Conservation (phyloP, 2,113 vertebrate species). For the Marcusenius ussheri region DNA sequence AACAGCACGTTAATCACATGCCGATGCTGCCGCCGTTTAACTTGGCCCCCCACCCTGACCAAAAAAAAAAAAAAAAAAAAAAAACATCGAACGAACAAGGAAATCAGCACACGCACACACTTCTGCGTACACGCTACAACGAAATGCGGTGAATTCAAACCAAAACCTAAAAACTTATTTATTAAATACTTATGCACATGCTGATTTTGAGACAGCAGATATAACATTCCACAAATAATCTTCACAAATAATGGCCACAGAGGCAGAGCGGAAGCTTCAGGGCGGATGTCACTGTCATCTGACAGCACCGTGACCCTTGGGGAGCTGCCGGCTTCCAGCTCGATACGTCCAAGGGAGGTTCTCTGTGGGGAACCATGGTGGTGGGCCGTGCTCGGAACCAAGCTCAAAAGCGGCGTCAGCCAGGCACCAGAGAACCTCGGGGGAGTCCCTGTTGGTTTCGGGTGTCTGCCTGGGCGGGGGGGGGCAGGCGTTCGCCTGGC, state of each 20-base stretch:
- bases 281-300: neutral
- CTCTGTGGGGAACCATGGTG: neutral
- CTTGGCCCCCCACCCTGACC: neutral
- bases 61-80: neutral
- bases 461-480: neutral
- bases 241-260: neutral
- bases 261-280: neutral
- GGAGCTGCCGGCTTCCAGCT: neutral
- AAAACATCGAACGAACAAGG: neutral
- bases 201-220: neutral
- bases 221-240: neutral
- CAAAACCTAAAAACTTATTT: neutral
- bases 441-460: neutral
- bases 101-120: neutral
- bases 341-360: neutral
- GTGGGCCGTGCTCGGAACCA: neutral
- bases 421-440: neutral
- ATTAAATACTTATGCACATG: neutral
- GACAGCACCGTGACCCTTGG: neutral
- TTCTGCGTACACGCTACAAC: neutral
- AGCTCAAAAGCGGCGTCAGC: neutral
- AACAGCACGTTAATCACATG: neutral
- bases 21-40: neutral
- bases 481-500: neutral
- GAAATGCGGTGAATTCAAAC: neutral